These are phyloP conservation scores for Anoplolepis gracilipes DNA, from an alignment of 1,140 invertebrate species.

Conservation along the genomic window DNA sequence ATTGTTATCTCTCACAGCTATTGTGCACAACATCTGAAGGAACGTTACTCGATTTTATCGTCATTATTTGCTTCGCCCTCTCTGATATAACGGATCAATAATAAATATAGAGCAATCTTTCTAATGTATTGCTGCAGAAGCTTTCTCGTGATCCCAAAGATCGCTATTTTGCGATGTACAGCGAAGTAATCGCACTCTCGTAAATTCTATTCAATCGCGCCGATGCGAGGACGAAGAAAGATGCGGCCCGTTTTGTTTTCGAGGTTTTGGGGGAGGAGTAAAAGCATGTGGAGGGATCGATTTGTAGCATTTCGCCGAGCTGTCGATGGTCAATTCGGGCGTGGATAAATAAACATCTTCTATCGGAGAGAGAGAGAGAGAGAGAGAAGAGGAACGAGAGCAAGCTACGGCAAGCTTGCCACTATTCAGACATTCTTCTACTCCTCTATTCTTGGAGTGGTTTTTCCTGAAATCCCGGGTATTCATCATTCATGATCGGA, in stretches of 20 bases:
- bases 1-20: background rate
- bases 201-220: constrained; percentile 59
- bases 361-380: background rate
- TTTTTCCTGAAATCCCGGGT: background rate
- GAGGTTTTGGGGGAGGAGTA: constrained; percentile 34
- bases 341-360: constrained; percentile 60
- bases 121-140: constrained; percentile 42
- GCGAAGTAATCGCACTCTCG: constrained; percentile 48
- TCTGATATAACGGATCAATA: constrained; percentile 39
- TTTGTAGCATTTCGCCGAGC: constrained; percentile 41
- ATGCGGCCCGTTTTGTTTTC: constrained; percentile 57
- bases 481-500: background rate
- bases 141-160: constrained; percentile 30
- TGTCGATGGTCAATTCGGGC: constrained; percentile 58
- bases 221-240: constrained; percentile 42
- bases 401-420: constrained; percentile 2
- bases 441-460: constrained; percentile 14
- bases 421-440: background rate
- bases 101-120: constrained; percentile 62
- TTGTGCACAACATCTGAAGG: background rate
- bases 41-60: constrained; percentile 32
- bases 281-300: constrained; percentile 55
- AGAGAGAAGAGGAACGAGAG: constrained; percentile 5
- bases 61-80: constrained; percentile 4
- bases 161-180: constrained; percentile 31